Conservation (phyloP, 2,888 invertebrate species). For the Callosobruchus maculatus region DNA sequence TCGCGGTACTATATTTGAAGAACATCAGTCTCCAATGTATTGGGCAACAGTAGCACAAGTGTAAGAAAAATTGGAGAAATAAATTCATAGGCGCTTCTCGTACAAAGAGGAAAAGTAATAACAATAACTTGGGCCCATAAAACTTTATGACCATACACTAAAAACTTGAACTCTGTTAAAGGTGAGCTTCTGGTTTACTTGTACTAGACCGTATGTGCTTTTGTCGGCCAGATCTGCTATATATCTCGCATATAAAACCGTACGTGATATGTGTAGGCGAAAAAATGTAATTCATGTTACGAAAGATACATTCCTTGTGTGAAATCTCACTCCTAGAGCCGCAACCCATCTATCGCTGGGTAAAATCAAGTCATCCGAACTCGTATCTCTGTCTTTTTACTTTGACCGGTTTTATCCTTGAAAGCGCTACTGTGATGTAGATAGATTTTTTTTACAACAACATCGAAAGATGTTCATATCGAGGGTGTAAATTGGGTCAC, state of each 20-base stretch:
- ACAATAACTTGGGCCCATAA: neutral
- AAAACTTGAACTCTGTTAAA: neutral
- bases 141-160: neutral
- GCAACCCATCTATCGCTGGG: neutral
- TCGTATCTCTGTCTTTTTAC: no score
- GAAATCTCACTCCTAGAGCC: neutral
- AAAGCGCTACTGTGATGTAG: no score
- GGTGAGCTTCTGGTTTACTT: neutral
- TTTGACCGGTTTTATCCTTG: no score
- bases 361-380: no score
- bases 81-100: neutral
- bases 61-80: neutral
- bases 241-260: neutral
- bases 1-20: neutral
- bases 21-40: neutral
- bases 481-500: no score
- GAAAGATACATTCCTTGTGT: neutral
- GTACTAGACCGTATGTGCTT: neutral
- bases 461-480: no score
- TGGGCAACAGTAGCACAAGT: neutral
- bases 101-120: neutral
- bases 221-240: neutral
- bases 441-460: no score
- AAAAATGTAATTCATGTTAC: neutral
- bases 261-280: neutral